A percentile compares a stretch with the other conserved stretches of the same genome.
phyloP scores from a whole-genome alignment of 1,140 invertebrate genomes.

The Anastrepha ludens region DNA sequence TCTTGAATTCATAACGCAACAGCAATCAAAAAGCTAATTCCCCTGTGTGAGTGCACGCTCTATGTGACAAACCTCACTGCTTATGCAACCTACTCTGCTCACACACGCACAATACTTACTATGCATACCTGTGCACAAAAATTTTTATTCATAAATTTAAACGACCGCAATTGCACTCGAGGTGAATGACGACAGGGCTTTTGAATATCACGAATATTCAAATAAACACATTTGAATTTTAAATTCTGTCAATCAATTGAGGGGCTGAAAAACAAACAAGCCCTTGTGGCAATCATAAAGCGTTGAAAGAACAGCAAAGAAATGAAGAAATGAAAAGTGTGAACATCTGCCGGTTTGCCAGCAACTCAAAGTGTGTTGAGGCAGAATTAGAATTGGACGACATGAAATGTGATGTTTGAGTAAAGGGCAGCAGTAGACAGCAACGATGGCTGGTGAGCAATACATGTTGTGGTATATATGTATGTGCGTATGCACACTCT shows the following conservation, averaged over 20 bases:
- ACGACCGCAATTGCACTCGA: neutral
- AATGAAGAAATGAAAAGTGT: neutral
- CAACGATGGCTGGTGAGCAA: neutral
- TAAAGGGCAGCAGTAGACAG: neutral
- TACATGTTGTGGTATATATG: neutral
- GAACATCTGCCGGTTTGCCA: neutral
- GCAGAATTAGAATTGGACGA: conserved; percentile 7
- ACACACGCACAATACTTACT: neutral
- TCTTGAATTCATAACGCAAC: too few species aligned
- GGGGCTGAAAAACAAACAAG: neutral
- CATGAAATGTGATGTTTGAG: conserved; percentile 30
- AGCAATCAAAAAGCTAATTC: too few species aligned
- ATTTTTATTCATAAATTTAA: neutral
- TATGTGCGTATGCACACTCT: neutral
- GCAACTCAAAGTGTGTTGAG: conserved; percentile 27
- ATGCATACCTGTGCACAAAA: neutral
- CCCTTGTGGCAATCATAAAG: neutral
- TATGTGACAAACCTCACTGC: neutral
- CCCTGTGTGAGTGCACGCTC: neutral
- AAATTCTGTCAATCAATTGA: neutral
- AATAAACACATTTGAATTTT: conserved; percentile 39
- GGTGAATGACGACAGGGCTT: neutral
- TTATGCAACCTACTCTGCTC: too few species aligned
- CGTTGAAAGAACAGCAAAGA: conserved; percentile 1
- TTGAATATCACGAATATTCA: conserved; percentile 1